Evolutionary conservation across 2,888 invertebrate genomes (phyloP).

Genomic region (Eutolmus rufibarbis): DNA sequence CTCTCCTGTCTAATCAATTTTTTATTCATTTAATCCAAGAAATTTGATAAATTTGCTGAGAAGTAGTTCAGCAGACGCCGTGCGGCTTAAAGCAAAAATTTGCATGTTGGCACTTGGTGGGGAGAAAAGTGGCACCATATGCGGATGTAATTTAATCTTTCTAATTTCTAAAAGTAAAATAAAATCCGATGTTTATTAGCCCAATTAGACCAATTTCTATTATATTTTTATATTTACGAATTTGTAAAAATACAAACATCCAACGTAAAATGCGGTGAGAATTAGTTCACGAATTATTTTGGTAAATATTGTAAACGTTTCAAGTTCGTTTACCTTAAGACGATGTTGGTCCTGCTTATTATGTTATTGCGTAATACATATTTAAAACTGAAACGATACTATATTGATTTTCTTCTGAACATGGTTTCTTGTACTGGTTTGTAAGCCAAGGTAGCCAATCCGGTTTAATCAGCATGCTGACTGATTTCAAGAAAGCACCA

Average conservation of each 20-base stretch:
- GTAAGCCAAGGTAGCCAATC: not conserved
- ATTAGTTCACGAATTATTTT: not conserved
- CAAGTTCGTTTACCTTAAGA: not conserved
- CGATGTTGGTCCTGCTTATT: not conserved
- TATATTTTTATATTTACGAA: too few relatives aligned
- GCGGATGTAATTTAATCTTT: not conserved
- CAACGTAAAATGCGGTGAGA: not conserved
- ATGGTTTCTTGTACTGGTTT: not conserved
- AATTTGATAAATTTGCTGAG: not conserved
- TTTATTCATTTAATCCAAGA: not conserved
- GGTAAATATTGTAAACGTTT: too few relatives aligned
- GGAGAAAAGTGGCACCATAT: not conserved
- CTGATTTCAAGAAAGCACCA: not conserved
- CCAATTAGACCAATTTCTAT: too few relatives aligned
- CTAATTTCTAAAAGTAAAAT: not conserved
- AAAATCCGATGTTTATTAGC: too few relatives aligned
- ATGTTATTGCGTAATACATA: not conserved
- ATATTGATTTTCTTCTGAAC: not conserved
- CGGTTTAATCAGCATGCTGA: not conserved
- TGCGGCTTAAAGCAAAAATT: not conserved
- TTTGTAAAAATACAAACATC: too few relatives aligned
- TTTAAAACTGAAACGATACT: not conserved
- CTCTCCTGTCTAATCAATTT: not conserved
- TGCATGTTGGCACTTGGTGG: not conserved
- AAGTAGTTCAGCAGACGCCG: not conserved